These are phyloP conservation scores for Anticlea derivata DNA, from an alignment of 2,888 invertebrate species.

Conservation along the genomic window DNA sequence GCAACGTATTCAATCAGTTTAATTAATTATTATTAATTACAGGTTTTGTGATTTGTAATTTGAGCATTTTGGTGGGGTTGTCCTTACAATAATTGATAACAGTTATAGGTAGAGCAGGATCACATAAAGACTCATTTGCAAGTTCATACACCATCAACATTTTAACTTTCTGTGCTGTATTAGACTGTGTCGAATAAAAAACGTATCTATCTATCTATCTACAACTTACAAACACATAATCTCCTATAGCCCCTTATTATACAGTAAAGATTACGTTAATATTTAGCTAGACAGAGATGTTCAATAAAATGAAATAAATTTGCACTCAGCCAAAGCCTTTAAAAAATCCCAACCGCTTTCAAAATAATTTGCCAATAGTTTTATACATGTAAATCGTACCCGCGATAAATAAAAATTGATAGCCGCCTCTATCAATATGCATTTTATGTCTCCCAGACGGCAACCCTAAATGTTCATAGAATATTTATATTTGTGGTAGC, in stretches of 20 bases:
- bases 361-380: slow-evolving; percentile 10
- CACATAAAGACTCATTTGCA: too few species aligned
- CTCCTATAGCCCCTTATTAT: too few species aligned
- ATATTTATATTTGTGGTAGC: slow-evolving; percentile 57
- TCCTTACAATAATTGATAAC: background rate
- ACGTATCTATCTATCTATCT: too few species aligned
- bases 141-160: too few species aligned
- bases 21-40: slow-evolving; percentile 1
- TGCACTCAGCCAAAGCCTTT: too few species aligned
- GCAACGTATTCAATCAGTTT: slow-evolving; percentile 5
- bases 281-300: too few species aligned
- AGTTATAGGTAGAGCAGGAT: too few species aligned
- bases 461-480: slow-evolving; percentile 46
- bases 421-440: slow-evolving; percentile 30
- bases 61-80: background rate
- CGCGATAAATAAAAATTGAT: slow-evolving; percentile 22
- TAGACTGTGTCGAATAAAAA: too few species aligned
- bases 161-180: too few species aligned
- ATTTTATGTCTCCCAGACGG: slow-evolving; percentile 29
- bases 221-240: too few species aligned
- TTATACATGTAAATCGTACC: slow-evolving; percentile 23
- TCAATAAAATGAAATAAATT: too few species aligned
- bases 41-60: background rate
- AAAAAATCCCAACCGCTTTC: background rate
- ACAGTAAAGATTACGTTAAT: too few species aligned